Percentiles rank a stretch among this genome's conserved stretches.
Conservation (phyloP, 2,888 invertebrate genomes). For the Serrognathus titanus region DNA sequence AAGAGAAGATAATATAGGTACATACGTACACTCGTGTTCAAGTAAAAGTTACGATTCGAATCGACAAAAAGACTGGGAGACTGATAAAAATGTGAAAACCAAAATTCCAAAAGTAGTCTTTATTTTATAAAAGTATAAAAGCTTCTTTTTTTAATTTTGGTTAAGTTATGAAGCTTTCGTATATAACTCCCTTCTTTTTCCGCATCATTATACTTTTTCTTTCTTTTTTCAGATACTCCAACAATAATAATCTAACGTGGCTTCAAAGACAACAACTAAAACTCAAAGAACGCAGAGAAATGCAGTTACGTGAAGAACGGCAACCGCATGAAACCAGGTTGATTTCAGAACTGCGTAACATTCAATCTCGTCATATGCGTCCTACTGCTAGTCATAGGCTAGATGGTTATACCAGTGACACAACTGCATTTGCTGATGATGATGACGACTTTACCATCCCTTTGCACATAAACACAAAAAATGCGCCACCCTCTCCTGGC, state of each 20-base stretch:
- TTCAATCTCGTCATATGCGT: conserved; percentile 48
- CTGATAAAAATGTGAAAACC: no score
- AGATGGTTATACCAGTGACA: conserved; percentile 77
- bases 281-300: conserved; percentile 71
- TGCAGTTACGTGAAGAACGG: conserved; percentile 68
- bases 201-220: no score
- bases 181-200: no score
- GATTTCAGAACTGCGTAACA: conserved; percentile 56
- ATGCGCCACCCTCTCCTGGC: conserved; percentile 32
- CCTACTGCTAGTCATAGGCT: conserved; percentile 54
- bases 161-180: no score
- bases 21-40: no score
- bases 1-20: no score
- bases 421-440: conserved; percentile 74
- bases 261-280: conserved; percentile 80
- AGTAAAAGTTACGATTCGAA: no score
- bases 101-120: no score
- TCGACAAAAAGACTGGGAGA: no score
- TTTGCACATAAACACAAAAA: conserved; percentile 63
- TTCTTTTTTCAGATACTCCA: conserved; percentile 36
- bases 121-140: no score
- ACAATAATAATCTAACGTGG: conserved; percentile 62
- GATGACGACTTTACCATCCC: conserved; percentile 69
- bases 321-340: conserved; percentile 66
- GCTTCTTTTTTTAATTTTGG: no score